phyloP scores from a whole-genome alignment of 2,113 vertebrate genomes.

The Indri indri region DNA sequence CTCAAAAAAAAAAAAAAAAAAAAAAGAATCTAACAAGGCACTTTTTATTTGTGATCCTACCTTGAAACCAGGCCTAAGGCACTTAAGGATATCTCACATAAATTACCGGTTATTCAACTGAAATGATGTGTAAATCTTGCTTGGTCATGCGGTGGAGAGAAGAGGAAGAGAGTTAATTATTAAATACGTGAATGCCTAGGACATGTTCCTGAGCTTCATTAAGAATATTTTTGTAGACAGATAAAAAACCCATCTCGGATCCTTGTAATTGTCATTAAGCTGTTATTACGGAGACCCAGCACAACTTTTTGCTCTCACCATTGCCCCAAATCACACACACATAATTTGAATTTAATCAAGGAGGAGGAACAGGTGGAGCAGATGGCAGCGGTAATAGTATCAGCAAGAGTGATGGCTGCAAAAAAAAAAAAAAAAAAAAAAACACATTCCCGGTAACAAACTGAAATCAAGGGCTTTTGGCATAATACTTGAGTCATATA shows the following conservation, averaged over 20 bases:
- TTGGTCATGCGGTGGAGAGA: background rate
- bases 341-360: background rate
- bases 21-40: background rate
- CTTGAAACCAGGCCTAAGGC: background rate
- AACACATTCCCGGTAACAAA: background rate
- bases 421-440: background rate
- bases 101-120: background rate
- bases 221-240: background rate
- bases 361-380: background rate
- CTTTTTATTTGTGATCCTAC: background rate
- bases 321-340: background rate
- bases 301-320: background rate
- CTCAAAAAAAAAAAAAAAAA: no score
- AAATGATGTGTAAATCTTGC: background rate
- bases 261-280: background rate
- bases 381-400: background rate
- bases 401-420: background rate
- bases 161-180: background rate
- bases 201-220: background rate
- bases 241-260: background rate
- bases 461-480: background rate
- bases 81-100: background rate
- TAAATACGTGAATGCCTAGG: background rate
- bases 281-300: background rate
- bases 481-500: background rate